Percentiles rank a stretch among this genome's conserved stretches.
These are phyloP conservation scores for Apis florea DNA, from an alignment of 1,140 invertebrate species.

Conservation along the genomic window DNA sequence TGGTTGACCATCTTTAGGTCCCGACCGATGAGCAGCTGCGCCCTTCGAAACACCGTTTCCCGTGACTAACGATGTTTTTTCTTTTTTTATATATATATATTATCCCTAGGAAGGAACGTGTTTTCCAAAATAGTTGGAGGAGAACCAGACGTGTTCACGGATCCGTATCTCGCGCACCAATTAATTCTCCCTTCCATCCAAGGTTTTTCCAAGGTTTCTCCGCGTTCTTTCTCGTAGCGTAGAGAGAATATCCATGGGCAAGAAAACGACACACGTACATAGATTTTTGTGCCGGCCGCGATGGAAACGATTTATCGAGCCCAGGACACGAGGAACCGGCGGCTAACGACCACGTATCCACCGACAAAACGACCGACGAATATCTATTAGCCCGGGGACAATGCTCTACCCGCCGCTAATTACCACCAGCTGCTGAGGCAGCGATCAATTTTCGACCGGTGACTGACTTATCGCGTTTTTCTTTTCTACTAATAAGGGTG, in stretches of 20 bases:
- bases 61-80: conserved; percentile 40
- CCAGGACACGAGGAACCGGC: conserved; percentile 3
- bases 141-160: conserved; percentile 50
- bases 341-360: conserved; percentile 26
- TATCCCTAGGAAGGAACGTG: neutral
- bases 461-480: neutral
- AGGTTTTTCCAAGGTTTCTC: neutral
- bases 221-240: too few relatives aligned
- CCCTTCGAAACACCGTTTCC: conserved; percentile 25
- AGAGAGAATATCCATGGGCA: neutral
- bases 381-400: conserved; percentile 38
- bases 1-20: neutral
- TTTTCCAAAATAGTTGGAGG: conserved; percentile 49
- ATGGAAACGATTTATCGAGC: conserved; percentile 9
- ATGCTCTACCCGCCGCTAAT: conserved; percentile 29
- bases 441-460: conserved; percentile 4
- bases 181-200: conserved; percentile 22
- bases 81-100: too few relatives aligned
- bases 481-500: neutral
- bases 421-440: conserved; percentile 27
- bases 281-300: neutral
- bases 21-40: conserved; percentile 11
- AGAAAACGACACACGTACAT: conserved; percentile 2
- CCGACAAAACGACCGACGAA: conserved; percentile 30
- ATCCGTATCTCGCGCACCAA: conserved; percentile 42